A percentile compares a stretch with the other conserved stretches of the same genome.
Conservation (phyloP, 1,140 invertebrate genomes). For the Drosophila ananassae region DNA sequence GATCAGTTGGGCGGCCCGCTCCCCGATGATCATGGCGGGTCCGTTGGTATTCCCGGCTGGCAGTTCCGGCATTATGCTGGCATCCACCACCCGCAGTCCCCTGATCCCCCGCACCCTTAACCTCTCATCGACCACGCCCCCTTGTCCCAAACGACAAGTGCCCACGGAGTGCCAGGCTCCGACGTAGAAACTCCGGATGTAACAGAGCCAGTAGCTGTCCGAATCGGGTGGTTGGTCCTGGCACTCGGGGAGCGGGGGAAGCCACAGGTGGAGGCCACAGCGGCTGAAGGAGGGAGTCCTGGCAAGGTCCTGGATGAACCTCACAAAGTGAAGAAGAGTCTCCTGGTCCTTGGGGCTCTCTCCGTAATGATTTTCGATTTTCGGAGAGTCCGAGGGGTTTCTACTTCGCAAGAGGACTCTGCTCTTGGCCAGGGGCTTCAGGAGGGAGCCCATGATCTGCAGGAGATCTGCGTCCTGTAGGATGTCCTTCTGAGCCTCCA, state of each 20-base stretch:
- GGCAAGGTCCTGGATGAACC: slow-evolving; percentile 84
- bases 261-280: slow-evolving; percentile 82
- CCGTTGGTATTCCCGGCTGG: slow-evolving; percentile 90
- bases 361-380: slow-evolving; percentile 92
- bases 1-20: slow-evolving; percentile 90
- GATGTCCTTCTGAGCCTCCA: slow-evolving; percentile 57
- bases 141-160: slow-evolving; percentile 90
- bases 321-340: slow-evolving; percentile 88
- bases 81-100: slow-evolving; percentile 90
- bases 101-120: slow-evolving; percentile 88
- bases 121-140: slow-evolving; percentile 88
- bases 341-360: slow-evolving; percentile 88
- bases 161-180: slow-evolving; percentile 89
- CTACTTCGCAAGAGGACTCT: slow-evolving; percentile 73
- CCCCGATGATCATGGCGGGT: slow-evolving; percentile 90
- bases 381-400: slow-evolving; percentile 85
- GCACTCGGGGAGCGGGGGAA: slow-evolving; percentile 84
- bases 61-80: slow-evolving; percentile 91
- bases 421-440: slow-evolving; percentile 84
- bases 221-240: slow-evolving; percentile 79
- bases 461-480: slow-evolving; percentile 81
- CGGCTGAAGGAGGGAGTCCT: slow-evolving; percentile 84
- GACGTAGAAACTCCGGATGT: slow-evolving; percentile 86
- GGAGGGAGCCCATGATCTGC: slow-evolving; percentile 83
- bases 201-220: slow-evolving; percentile 88